phyloP scores from a whole-genome alignment of 2,797 vertebrate species.

The Acropternis orthonyx region DNA sequence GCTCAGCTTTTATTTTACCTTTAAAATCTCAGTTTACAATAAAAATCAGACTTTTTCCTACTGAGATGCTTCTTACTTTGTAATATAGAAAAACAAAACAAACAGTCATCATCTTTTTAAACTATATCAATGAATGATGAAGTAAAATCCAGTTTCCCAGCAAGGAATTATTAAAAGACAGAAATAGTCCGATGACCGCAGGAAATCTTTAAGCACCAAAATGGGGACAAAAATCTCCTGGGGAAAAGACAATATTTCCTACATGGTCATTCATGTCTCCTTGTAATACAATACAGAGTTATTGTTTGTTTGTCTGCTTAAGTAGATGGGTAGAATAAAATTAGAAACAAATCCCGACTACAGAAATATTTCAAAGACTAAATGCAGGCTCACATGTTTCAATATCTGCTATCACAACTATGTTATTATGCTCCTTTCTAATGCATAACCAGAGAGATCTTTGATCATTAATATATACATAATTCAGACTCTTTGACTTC shows the following conservation, averaged over 20 bases:
- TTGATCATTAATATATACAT: neutral
- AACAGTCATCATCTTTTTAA: slow-evolving; percentile 44
- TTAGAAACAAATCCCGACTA: slow-evolving; percentile 23
- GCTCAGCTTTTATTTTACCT: neutral
- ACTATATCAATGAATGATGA: slow-evolving; percentile 56
- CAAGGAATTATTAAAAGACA: slow-evolving; percentile 61
- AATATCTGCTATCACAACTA: neutral
- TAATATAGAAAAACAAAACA: slow-evolving; percentile 33
- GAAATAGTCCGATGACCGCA: slow-evolving; percentile 55
- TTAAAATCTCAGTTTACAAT: neutral
- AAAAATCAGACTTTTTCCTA: neutral
- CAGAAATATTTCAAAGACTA: neutral
- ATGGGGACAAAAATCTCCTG: slow-evolving; percentile 32
- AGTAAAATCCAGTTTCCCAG: slow-evolving; percentile 63
- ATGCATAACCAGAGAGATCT: neutral
- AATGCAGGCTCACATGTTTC: neutral
- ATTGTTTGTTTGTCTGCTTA: slow-evolving; percentile 55
- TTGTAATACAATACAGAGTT: slow-evolving; percentile 26
- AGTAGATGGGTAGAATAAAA: slow-evolving; percentile 20
- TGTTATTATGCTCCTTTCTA: neutral
- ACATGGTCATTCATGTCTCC: slow-evolving; percentile 21
- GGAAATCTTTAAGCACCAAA: slow-evolving; percentile 59
- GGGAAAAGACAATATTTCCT: slow-evolving; percentile 39
- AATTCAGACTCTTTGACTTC: neutral
- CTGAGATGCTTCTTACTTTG: neutral